Evolutionary conservation across 2,888 invertebrate genomes (phyloP).

Genomic region (Epinotia ramella): DNA sequence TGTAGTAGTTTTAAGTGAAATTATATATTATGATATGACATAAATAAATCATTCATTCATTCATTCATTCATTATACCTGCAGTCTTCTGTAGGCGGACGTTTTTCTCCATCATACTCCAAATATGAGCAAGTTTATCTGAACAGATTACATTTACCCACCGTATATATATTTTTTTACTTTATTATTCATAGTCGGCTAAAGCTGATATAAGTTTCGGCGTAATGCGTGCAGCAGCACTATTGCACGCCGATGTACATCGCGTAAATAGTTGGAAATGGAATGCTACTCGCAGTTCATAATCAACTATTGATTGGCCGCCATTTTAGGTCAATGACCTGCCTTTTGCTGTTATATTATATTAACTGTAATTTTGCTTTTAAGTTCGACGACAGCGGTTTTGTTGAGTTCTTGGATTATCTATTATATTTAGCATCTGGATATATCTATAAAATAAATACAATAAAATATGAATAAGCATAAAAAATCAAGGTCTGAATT

Average conservation of each 20-base stretch:
- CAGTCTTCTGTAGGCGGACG: too few species aligned
- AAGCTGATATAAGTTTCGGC: neutral
- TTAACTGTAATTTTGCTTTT: neutral
- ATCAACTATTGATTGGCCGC: neutral
- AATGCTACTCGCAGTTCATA: neutral
- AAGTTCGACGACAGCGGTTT: neutral
- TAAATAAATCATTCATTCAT: too few species aligned
- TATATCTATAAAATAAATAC: neutral
- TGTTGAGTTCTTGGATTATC: neutral
- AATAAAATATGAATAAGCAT: neutral
- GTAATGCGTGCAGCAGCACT: neutral
- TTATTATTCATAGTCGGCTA: neutral
- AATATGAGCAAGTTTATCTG: too few species aligned
- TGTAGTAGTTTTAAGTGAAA: too few species aligned
- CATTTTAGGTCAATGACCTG: slow-evolving; percentile 1
- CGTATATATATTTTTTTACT: too few species aligned
- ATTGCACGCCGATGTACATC: neutral
- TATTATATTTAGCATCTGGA: neutral
- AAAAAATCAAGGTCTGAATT: neutral
- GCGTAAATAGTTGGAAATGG: neutral
- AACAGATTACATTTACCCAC: too few species aligned
- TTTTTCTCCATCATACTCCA: too few species aligned
- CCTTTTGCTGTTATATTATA: neutral
- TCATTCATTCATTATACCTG: too few species aligned
- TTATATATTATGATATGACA: too few species aligned